Percentiles rank a stretch among this genome's conserved stretches.
phyloP scores from a whole-genome alignment of 2,888 invertebrate genomes.

The Epinotia ramella region DNA sequence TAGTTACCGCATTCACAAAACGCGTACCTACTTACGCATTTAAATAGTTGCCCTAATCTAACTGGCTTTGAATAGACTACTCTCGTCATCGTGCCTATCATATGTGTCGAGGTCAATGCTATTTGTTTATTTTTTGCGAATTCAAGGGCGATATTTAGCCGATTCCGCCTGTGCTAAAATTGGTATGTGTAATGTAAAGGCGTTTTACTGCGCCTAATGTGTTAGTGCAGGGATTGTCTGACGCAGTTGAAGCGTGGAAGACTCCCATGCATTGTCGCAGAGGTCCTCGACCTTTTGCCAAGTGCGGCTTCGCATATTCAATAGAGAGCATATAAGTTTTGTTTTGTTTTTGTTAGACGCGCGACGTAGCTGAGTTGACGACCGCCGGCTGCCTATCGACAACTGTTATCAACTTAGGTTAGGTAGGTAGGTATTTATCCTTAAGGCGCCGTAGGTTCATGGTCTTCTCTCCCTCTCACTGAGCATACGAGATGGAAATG shows the following conservation, averaged over 20 bases:
- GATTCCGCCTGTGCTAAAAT: constrained; percentile 43
- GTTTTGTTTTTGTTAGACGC: constrained; percentile 31
- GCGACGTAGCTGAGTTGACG: constrained; percentile 18
- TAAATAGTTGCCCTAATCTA: constrained; percentile 80
- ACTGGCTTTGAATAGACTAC: constrained; percentile 72
- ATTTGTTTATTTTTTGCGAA: constrained; percentile 79
- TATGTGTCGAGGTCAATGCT: constrained; percentile 81
- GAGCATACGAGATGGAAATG: too few relatives aligned
- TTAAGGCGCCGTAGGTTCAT: too few relatives aligned
- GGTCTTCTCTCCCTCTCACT: too few relatives aligned
- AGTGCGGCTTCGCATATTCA: constrained; percentile 46
- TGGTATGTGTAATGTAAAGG: constrained; percentile 45
- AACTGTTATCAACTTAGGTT: background rate
- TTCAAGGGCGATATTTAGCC: constrained; percentile 73
- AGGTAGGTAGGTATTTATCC: too few relatives aligned
- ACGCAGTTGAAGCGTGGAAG: constrained; percentile 62
- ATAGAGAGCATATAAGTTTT: constrained; percentile 43
- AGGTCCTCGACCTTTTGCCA: constrained; percentile 44
- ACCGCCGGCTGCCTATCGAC: background rate
- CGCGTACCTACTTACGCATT: constrained; percentile 72
- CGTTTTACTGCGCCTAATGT: constrained; percentile 32
- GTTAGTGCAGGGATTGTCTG: constrained; percentile 49
- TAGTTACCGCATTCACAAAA: constrained; percentile 73
- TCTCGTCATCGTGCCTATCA: constrained; percentile 66
- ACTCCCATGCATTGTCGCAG: constrained; percentile 47